Base-by-base conservation (phyloP, 2,113 vertebrate species). In the Notechis scutatus region DNA sequence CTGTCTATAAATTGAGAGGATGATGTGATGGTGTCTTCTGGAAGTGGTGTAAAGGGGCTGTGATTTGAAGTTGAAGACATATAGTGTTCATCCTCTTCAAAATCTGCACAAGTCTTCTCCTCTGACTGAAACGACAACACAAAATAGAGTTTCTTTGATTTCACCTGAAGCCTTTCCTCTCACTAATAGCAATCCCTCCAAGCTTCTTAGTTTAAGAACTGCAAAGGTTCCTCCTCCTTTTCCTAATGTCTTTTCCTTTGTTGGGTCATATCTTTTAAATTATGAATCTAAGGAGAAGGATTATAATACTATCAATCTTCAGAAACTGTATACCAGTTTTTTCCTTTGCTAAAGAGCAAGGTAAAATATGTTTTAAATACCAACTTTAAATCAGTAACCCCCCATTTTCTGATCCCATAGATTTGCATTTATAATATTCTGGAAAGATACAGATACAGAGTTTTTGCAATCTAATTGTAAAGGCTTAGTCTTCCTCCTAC, bases 71-170 rank as follows among this genome's bases (percentile, higher is more conserved):
- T 96, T 50, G 97, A 96, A 0, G 98, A 94, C 0, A 97, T 96
- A 45, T 98, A 98, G 54, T 26, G 96, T 12, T 95, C 92, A 0
- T 96, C 96, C 0, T 98, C 98, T 54, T 96, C 97, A 88, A 98
- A 98, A 93, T 99, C 98, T 95, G 98, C 98, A 3, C 99, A 99
- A 0, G 95, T 98, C 93, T 93, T 95, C 56, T 96, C 96, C 4
- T 98, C 98, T 1, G 98, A 96, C 98, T 98, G 95, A 59, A 90
- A 93, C 55, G 3, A 3, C 50, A 89, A 93, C 23, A 0, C 1
- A 20, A n/a, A 45, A 64, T 69, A 69, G 18, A 47, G 23, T 90
- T 81, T 81, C n/a, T 74, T 34, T 39, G n/a, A n/a, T 74, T 74
- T 81, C 18, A 39, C 69, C 15, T 39, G 69, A 81, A 39, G 69